A percentile compares a stretch with the other conserved stretches of the same genome.
Conservation (phyloP, 2,888 invertebrate genomes). For the Tipula helvola region DNA sequence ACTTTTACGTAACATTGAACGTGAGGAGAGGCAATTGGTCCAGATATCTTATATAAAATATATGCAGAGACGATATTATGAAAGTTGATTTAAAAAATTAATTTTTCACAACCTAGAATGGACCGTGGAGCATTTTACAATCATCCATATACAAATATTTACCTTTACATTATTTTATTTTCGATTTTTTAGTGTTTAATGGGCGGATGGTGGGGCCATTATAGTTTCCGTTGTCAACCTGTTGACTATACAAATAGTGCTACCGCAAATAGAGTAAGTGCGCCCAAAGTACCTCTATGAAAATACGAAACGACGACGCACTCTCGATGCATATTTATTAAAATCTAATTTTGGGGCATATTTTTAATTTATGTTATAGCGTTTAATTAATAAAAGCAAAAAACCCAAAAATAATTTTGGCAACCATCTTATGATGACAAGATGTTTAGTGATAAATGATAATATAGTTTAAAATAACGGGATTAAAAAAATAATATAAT, state of each 20-base stretch:
- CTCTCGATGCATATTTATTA: background rate
- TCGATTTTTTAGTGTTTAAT: slow-evolving; percentile 56
- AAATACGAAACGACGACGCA: background rate
- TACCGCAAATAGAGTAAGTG: slow-evolving; percentile 72
- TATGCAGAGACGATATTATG: background rate
- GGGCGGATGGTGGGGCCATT: slow-evolving; percentile 84
- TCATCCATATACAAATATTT: slow-evolving; percentile 18
- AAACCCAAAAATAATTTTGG: background rate
- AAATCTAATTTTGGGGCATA: background rate
- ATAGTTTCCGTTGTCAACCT: slow-evolving; percentile 81
- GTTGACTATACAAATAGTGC: slow-evolving; percentile 76
- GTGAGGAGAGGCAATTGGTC: too few species aligned
- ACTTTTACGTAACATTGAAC: background rate
- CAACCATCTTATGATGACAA: background rate
- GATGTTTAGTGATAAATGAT: background rate
- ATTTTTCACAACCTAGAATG: slow-evolving; percentile 18
- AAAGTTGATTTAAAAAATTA: slow-evolving; percentile 15
- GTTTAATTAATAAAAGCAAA: background rate
- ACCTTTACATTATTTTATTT: slow-evolving; percentile 16
- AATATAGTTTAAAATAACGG: background rate
- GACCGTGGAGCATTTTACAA: slow-evolving; percentile 13
- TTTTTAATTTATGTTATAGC: background rate
- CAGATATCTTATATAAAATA: too few species aligned
- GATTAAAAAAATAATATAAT: background rate
- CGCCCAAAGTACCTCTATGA: background rate